Conservation (phyloP, 2,797 vertebrate genomes). For the Choloepus didactylus region DNA sequence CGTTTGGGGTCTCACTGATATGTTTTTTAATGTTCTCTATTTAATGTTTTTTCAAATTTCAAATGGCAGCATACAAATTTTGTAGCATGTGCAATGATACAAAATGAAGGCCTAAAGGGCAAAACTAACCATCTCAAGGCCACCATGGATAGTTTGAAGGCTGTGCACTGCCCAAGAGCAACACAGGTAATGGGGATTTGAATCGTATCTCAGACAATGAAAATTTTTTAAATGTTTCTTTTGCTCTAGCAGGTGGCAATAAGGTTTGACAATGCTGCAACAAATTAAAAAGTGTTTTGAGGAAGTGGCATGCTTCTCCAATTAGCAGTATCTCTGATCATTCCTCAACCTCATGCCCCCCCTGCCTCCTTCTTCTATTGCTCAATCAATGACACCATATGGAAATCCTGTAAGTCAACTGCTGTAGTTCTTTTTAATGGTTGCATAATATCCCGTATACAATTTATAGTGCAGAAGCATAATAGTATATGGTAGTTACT, state of each 20-base stretch:
- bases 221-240: neutral
- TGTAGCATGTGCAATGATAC: neutral
- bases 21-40: neutral
- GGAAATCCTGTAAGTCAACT: neutral
- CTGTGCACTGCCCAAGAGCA: too few relatives aligned
- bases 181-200: neutral
- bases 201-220: neutral
- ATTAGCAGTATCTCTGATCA: neutral
- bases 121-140: neutral
- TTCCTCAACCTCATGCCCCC: too few relatives aligned
- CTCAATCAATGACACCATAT: neutral
- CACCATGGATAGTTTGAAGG: neutral
- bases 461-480: neutral
- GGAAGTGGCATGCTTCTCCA: neutral
- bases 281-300: neutral
- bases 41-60: constrained; percentile 16
- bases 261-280: neutral
- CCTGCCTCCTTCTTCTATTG: neutral
- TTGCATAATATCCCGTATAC: neutral
- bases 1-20: neutral
- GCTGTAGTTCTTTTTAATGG: neutral
- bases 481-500: neutral
- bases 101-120: neutral
- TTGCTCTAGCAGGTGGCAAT: neutral
- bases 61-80: neutral